These are phyloP conservation scores for Meriones psammophilus DNA, from an alignment of 2,797 vertebrate genomes.

Conservation along the genomic window DNA sequence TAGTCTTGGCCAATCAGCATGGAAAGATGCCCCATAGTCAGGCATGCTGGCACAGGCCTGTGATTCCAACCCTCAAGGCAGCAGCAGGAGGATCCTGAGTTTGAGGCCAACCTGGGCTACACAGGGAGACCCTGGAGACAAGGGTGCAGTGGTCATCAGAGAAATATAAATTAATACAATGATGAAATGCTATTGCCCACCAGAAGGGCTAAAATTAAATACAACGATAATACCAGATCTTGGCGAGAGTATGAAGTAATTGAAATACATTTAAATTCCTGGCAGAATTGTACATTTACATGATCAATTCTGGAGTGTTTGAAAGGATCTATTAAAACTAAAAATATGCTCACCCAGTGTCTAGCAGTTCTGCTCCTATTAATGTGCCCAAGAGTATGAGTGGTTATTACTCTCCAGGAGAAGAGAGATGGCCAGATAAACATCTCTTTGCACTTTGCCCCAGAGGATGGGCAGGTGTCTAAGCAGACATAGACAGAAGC, in stretches of 20 bases:
- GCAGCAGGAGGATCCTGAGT: not conserved
- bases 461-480: not conserved
- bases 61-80: not conserved
- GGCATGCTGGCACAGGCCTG: not conserved
- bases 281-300: not conserved
- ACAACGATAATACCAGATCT: not conserved
- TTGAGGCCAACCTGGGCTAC: not conserved
- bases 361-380: not conserved
- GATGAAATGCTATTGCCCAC: not conserved
- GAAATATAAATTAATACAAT: not conserved
- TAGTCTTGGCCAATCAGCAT: not conserved
- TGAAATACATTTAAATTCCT: not conserved
- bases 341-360: not conserved
- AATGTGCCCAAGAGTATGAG: not conserved
- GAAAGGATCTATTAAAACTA: not conserved
- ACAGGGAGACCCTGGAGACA: not conserved
- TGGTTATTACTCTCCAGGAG: not conserved
- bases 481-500: not conserved
- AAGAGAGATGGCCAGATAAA: not conserved
- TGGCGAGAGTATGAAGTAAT: not conserved
- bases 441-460: not conserved
- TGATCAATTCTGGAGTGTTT: not conserved
- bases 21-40: not conserved
- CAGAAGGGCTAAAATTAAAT: constrained; percentile 4
- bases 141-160: not conserved